phyloP scores from a whole-genome alignment of 2,797 vertebrate species.

The Siniperca scherzeri region DNA sequence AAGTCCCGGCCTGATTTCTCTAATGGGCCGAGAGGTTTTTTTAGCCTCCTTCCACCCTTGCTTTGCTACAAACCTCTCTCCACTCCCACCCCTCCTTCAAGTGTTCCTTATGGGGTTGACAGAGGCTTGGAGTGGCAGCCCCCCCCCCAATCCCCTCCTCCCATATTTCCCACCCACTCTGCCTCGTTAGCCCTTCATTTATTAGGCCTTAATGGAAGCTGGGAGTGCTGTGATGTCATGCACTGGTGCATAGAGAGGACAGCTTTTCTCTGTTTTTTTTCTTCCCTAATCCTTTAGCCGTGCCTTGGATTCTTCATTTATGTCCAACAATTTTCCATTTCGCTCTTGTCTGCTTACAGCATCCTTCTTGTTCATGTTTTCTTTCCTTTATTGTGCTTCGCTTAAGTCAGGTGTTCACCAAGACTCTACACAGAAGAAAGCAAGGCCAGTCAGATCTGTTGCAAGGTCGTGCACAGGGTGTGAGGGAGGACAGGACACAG shows the following conservation, averaged over 20 bases:
- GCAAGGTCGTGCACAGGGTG: constrained; percentile 63
- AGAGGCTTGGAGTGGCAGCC: constrained; percentile 79
- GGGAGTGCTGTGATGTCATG: constrained; percentile 86
- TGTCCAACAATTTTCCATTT: constrained; percentile 54
- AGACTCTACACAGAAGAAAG: constrained; percentile 26
- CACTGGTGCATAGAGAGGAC: constrained; percentile 77
- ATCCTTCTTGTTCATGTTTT: constrained; percentile 24
- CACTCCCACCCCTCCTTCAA: constrained; percentile 73
- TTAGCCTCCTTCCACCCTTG: constrained; percentile 78
- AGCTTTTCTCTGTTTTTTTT: constrained; percentile 62
- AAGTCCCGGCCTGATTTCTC: constrained; percentile 88
- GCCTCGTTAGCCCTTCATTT: constrained; percentile 88
- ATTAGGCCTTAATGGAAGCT: constrained; percentile 88
- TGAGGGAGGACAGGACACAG: constrained; percentile 51
- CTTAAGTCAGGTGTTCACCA: constrained; percentile 34
- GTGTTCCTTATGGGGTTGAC: constrained; percentile 84
- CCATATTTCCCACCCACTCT: constrained; percentile 79
- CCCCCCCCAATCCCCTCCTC: constrained; percentile 45
- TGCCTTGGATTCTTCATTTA: constrained; percentile 41
- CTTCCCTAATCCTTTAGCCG: constrained; percentile 52
- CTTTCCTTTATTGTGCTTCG: constrained; percentile 16
- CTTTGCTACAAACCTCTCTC: constrained; percentile 70
- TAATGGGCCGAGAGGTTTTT: constrained; percentile 87
- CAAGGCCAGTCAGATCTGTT: constrained; percentile 49
- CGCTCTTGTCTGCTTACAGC: constrained; percentile 17